phyloP scores from a whole-genome alignment of 2,888 invertebrate genomes.

The Cheilosia vernalis region DNA sequence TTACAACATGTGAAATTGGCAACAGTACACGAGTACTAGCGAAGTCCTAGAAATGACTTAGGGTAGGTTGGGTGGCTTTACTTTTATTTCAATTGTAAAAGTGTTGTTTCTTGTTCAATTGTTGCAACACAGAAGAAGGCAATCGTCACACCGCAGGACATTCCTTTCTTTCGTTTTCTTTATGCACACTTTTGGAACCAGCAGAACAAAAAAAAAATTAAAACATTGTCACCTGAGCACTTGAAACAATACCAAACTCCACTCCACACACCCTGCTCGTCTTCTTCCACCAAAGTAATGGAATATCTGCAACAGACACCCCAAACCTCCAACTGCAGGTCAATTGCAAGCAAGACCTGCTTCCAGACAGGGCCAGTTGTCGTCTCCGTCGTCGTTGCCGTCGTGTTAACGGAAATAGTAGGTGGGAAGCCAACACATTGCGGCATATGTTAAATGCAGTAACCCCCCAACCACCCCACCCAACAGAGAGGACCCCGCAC shows the following conservation, averaged over 20 bases:
- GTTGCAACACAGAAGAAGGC: conserved; percentile 66
- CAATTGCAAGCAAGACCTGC: conserved; percentile 73
- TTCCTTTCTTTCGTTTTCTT: conserved; percentile 16
- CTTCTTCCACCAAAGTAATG: conserved; percentile 38
- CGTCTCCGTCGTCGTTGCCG: neutral
- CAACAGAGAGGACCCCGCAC: conserved; percentile 6
- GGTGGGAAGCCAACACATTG: conserved; percentile 74
- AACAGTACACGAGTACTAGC: conserved; percentile 3
- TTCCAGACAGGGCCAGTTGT: conserved; percentile 64
- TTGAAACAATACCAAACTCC: conserved; percentile 51
- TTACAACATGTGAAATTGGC: conserved; percentile 11
- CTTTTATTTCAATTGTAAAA: conserved; percentile 70
- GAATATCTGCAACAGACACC: conserved; percentile 59
- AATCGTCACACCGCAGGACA: conserved; percentile 38
- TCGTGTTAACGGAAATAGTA: conserved; percentile 61
- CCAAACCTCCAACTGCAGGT: conserved; percentile 66
- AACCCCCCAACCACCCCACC: conserved; percentile 12
- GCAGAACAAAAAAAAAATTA: neutral
- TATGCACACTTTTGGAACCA: neutral
- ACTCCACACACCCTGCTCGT: conserved; percentile 17
- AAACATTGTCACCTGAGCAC: conserved; percentile 56
- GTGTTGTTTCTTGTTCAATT: conserved; percentile 64
- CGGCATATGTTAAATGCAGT: conserved; percentile 64
- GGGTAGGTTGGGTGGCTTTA: conserved; percentile 61
- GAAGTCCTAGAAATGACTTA: conserved; percentile 73